phyloP scores from a whole-genome alignment of 2,888 invertebrate genomes.

The Boloria selene region DNA sequence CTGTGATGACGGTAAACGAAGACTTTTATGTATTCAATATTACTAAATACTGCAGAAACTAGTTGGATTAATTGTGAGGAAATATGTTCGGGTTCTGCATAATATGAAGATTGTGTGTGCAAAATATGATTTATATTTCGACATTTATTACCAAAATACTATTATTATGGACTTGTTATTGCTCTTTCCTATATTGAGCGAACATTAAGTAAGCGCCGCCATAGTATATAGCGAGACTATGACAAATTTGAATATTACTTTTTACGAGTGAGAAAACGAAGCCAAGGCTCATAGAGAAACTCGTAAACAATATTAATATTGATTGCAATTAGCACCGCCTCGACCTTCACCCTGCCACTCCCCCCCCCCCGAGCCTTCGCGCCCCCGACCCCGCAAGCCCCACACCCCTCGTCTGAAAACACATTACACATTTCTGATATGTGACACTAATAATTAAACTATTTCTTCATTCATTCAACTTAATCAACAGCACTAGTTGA shows the following conservation, averaged over 20 bases:
- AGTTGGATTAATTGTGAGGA: neutral
- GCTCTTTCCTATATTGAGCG: no score
- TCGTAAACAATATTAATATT: constrained; percentile 38
- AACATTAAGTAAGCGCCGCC: constrained; percentile 1
- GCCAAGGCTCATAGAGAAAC: constrained; percentile 45
- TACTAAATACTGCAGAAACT: neutral
- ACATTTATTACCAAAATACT: no score
- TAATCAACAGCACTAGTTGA: no score
- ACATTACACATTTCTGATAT: no score
- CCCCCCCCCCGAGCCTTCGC: no score
- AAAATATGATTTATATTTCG: no score
- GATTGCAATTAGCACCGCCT: constrained; percentile 41
- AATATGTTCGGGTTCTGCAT: neutral
- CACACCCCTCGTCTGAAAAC: neutral
- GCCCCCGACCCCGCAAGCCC: constrained; percentile 1
- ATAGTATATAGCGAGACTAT: constrained; percentile 30
- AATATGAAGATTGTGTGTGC: no score
- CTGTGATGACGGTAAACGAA: neutral
- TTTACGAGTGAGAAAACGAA: constrained; percentile 40
- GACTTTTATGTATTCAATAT: neutral
- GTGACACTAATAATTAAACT: no score
- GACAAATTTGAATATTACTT: constrained; percentile 38
- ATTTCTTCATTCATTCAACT: no score
- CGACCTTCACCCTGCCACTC: constrained; percentile 27
- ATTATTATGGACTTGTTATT: no score